Conservation (phyloP, 2,797 vertebrate species). For the Scomberomorus guttatus region DNA sequence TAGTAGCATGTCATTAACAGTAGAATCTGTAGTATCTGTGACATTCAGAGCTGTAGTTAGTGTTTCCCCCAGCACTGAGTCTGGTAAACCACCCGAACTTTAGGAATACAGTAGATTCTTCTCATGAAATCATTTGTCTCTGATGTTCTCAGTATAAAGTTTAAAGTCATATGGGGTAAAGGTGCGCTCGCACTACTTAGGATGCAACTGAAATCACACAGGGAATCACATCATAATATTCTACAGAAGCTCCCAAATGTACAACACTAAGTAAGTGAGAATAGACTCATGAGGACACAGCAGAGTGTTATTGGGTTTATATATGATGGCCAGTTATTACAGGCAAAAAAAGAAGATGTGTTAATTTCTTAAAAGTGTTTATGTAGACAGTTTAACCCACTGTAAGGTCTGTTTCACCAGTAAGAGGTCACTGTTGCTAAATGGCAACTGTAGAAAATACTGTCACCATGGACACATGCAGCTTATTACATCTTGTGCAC, state of each 20-base stretch:
- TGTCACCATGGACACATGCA: background rate
- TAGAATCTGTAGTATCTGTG: background rate
- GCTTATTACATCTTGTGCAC: too few relatives aligned
- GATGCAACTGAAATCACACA: background rate
- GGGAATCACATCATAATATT: background rate
- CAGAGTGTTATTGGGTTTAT: background rate
- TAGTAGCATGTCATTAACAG: background rate
- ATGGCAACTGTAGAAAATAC: background rate
- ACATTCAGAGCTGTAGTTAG: background rate
- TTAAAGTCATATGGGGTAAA: background rate
- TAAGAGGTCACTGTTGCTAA: too few relatives aligned
- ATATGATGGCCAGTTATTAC: background rate
- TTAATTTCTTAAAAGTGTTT: background rate
- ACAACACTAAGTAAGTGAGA: background rate
- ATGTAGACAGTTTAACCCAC: background rate
- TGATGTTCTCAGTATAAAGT: background rate
- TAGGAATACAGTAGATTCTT: background rate
- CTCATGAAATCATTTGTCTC: too few relatives aligned
- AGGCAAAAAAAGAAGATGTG: background rate
- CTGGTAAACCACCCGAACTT: background rate
- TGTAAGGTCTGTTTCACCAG: background rate
- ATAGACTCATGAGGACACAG: background rate
- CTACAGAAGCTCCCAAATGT: background rate
- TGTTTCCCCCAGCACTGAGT: background rate
- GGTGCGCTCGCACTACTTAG: background rate